Percentiles rank a stretch among this genome's conserved stretches.
Conservation (phyloP, 37 sponge, comb jelly and placozoan genomes). For the Mnemiopsis leidyi region DNA sequence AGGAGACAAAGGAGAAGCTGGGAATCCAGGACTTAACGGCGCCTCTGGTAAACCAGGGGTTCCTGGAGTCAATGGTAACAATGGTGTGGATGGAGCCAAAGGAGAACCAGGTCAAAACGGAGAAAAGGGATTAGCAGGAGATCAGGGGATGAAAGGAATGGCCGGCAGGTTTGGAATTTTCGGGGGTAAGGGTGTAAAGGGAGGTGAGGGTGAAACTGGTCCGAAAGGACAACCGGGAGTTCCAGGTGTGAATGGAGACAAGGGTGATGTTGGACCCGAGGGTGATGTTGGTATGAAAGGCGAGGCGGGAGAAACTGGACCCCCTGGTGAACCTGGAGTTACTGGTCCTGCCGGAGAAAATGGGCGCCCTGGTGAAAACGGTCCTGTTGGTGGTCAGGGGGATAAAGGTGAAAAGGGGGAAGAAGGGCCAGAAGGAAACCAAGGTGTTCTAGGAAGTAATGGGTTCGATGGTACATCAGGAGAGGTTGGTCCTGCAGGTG, state of each 20-base stretch:
- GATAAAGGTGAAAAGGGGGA: neutral
- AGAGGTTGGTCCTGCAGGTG: too few species aligned
- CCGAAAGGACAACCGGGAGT: neutral
- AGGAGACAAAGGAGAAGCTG: too few species aligned
- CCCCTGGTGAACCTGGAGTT: neutral
- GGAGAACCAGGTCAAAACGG: conserved; percentile 38
- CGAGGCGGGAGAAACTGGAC: neutral
- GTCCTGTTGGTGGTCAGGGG: neutral
- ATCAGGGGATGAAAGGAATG: neutral
- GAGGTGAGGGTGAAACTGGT: neutral
- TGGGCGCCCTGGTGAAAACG: neutral
- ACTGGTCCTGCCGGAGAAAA: neutral
- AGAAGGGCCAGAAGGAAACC: neutral
- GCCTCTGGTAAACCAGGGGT: too few species aligned
- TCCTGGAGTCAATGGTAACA: neutral
- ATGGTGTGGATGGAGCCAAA: conserved; percentile 29
- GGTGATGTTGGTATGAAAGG: neutral
- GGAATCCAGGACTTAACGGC: too few species aligned
- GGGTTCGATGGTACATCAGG: too few species aligned
- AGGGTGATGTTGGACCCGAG: neutral
- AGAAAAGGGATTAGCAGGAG: neutral
- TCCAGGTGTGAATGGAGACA: neutral
- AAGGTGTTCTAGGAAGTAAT: too few species aligned
- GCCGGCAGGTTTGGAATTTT: neutral
- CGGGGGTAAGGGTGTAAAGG: neutral